Conservation (phyloP, 2,797 vertebrate species). For the Betta splendens region DNA sequence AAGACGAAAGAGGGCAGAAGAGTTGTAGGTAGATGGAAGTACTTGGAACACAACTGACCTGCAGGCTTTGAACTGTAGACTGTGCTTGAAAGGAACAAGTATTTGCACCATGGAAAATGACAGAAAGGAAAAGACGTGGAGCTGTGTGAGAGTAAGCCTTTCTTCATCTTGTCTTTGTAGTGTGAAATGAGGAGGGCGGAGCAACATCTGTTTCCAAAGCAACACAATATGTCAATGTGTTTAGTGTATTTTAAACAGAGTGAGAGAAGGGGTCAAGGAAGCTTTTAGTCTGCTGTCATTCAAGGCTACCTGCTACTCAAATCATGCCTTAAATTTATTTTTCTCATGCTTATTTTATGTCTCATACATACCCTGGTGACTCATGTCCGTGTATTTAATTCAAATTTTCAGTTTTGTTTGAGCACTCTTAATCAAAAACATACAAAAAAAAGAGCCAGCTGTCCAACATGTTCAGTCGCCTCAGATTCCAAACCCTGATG, state of each 20-base stretch:
- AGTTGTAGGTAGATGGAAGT: slow-evolving; percentile 28
- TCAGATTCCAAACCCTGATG: not conserved
- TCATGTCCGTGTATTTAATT: slow-evolving; percentile 57
- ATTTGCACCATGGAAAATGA: slow-evolving; percentile 16
- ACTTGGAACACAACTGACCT: slow-evolving; percentile 19
- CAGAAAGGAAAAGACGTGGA: slow-evolving; percentile 2
- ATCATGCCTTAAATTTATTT: slow-evolving; percentile 47
- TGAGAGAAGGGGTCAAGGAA: slow-evolving; percentile 11
- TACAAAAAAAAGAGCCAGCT: slow-evolving; percentile 29
- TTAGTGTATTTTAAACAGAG: slow-evolving; percentile 21
- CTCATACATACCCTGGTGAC: slow-evolving; percentile 45
- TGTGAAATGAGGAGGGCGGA: slow-evolving; percentile 4
- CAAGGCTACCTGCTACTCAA: slow-evolving; percentile 21
- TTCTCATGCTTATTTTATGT: slow-evolving; percentile 31
- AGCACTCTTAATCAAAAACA: slow-evolving; percentile 13
- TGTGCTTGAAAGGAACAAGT: slow-evolving; percentile 8
- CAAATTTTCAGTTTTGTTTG: slow-evolving; percentile 46
- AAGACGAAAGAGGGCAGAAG: not conserved
- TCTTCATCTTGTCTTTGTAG: slow-evolving; percentile 11
- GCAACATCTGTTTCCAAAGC: slow-evolving; percentile 25
- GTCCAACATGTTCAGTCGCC: not conserved
- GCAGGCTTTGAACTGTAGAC: slow-evolving; percentile 26
- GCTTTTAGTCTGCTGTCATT: slow-evolving; percentile 16
- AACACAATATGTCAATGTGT: slow-evolving; percentile 7
- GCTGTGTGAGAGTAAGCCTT: slow-evolving; percentile 6